Percentiles rank a stretch among this genome's conserved stretches.
Evolutionary conservation across 2,888 invertebrate species (phyloP).

Genomic region (Erebia palarica): DNA sequence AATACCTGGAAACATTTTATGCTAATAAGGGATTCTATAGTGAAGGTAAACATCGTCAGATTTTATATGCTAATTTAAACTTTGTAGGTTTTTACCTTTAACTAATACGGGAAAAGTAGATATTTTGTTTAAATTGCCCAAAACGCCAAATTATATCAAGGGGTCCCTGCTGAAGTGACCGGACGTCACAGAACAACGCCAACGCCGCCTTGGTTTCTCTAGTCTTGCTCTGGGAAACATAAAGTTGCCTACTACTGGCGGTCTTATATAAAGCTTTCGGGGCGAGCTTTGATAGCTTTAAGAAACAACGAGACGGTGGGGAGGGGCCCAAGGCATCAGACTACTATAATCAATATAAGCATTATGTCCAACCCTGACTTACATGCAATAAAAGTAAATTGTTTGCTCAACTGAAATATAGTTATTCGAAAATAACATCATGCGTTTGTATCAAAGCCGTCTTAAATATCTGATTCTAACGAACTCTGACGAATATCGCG

Average conservation of each 20-base stretch:
- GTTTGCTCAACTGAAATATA: neutral
- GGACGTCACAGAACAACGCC: no score
- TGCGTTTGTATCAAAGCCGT: slow-evolving; percentile 1
- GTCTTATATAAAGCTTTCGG: no score
- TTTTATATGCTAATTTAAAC: neutral
- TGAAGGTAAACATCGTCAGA: neutral
- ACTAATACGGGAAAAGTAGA: no score
- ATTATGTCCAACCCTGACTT: slow-evolving; percentile 3
- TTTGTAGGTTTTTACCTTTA: neutral
- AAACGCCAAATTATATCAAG: no score
- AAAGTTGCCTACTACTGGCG: no score
- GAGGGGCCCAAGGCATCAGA: neutral
- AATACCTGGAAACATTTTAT: neutral
- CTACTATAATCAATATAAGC: neutral
- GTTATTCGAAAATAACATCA: slow-evolving; percentile 1
- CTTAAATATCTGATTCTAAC: neutral
- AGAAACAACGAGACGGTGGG: no score
- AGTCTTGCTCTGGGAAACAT: no score
- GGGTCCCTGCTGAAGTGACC: no score
- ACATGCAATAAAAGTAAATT: neutral
- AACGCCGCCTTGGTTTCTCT: no score
- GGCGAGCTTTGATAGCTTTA: no score
- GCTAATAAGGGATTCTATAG: slow-evolving; percentile 1
- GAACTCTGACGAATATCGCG: no score
- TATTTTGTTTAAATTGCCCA: no score